Evolutionary conservation across 2,888 invertebrate genomes (phyloP).

Genomic region (Chrysolina americana): DNA sequence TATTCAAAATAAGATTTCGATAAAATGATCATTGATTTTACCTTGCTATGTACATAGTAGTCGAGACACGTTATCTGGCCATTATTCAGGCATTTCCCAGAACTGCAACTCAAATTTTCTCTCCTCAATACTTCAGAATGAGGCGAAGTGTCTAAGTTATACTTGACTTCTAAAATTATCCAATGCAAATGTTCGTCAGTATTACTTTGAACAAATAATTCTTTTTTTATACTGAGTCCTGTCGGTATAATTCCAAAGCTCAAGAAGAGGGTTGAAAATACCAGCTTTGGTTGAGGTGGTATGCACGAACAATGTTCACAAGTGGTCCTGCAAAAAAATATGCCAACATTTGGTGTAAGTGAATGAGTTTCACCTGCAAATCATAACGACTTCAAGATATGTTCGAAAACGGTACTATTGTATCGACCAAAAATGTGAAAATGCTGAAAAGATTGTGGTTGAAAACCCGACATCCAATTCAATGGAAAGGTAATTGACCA

Average conservation of each 20-base stretch:
- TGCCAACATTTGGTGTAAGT: too few relatives aligned
- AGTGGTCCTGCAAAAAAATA: constrained; percentile 24
- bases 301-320: constrained; percentile 4
- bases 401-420: too few relatives aligned
- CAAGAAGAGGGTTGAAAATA: constrained; percentile 55
- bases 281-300: constrained; percentile 34
- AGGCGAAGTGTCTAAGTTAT: constrained; percentile 50
- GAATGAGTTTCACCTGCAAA: too few relatives aligned
- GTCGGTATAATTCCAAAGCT: constrained; percentile 59
- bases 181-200: constrained; percentile 53
- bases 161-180: constrained; percentile 60
- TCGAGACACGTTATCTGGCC: constrained; percentile 34
- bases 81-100: constrained; percentile 36
- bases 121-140: constrained; percentile 44
- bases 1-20: neutral
- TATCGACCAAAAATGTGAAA: too few relatives aligned
- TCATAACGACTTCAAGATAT: too few relatives aligned
- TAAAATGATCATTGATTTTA: constrained; percentile 20
- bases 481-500: too few relatives aligned
- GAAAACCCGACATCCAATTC: too few relatives aligned
- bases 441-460: too few relatives aligned
- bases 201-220: constrained; percentile 57
- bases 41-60: constrained; percentile 48
- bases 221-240: constrained; percentile 50
- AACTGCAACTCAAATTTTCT: constrained; percentile 36